phyloP scores from a whole-genome alignment of 2,888 invertebrate species.

The Torymus tubicola region DNA sequence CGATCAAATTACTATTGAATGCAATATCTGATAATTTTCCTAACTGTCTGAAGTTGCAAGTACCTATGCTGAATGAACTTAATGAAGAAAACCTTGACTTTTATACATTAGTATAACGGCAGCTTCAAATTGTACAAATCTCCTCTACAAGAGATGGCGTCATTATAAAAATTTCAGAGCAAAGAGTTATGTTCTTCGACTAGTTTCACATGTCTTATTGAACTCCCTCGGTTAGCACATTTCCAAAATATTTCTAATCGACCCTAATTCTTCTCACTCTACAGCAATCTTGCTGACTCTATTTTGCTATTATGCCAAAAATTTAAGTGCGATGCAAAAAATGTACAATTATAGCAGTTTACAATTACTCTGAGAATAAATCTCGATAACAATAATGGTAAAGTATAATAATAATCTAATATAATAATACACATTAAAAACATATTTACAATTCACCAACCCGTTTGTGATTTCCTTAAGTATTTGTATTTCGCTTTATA shows the following conservation, averaged over 20 bases:
- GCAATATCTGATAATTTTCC: not conserved
- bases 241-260: slow-evolving; percentile 55
- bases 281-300: slow-evolving; percentile 47
- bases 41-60: not conserved
- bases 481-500: slow-evolving; percentile 57
- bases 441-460: slow-evolving; percentile 74
- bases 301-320: slow-evolving; percentile 54
- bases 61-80: slow-evolving; percentile 16
- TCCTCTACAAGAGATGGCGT: slow-evolving; percentile 23
- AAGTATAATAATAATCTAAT: slow-evolving; percentile 62
- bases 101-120: slow-evolving; percentile 38
- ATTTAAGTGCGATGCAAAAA: slow-evolving; percentile 57
- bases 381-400: slow-evolving; percentile 69
- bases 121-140: slow-evolving; percentile 49
- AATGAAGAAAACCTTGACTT: slow-evolving; percentile 44
- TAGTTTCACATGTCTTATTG: slow-evolving; percentile 53
- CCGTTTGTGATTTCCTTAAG: slow-evolving; percentile 60
- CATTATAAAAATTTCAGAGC: slow-evolving; percentile 48
- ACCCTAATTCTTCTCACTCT: slow-evolving; percentile 53
- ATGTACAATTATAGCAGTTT: slow-evolving; percentile 62
- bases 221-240: slow-evolving; percentile 34
- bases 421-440: slow-evolving; percentile 73
- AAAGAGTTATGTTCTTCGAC: slow-evolving; percentile 56
- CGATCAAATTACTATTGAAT: not conserved
- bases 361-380: slow-evolving; percentile 68